Evolutionary conservation across 2,113 vertebrate species (phyloP), one percentile per base, ranked within the genome.

Genomic region (Limnothrissa miodon): DNA sequence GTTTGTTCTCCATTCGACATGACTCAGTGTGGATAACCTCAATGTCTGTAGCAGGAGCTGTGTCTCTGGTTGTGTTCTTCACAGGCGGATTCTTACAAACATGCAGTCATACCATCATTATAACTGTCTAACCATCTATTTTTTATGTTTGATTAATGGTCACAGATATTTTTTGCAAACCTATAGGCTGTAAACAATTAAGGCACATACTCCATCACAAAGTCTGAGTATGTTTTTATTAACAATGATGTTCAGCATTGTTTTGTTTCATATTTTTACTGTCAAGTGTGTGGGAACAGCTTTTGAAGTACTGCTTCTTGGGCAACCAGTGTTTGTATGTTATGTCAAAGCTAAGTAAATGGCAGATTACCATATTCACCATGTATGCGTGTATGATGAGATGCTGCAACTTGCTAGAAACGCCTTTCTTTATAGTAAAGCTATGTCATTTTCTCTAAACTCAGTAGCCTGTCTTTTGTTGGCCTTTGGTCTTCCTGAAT

Each of bases 371-470:
- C 93, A 92, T 94, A 93, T 90, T 92, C 91, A 93, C 90, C 86
- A 90, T 95, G 92, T 95, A 93, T 93, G 93, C 87, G 90, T 94
- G 92, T 94, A 93, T 93, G 93, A 93, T 89, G 90, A 93, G 86
- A 93, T 94, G 92, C 93, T 93, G 90, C 92, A 92, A 92, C 90
- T 89, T 87, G 93, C 93, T 95, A 93, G 92, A 90, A 88, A 91
- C 89, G 91, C 90, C 90, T 93, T 87, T 93, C 92, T 95, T 94
- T 94, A 91, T 93, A 94, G 93, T 95, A 95, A 95, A 95, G 92
- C 92, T 92, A 89, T 94, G 88, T 93, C 91, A 89, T 93, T 94
- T 95, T 94, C 92, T 93, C 91, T 93, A 93, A 86, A 83, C 89
- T 81, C 84, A 82, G 86, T 59, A 78, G 82, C 85, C 59, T 62